These are phyloP conservation scores for Protosalanx chinensis DNA, from an alignment of 2,797 vertebrate genomes.

Conservation along the genomic window DNA sequence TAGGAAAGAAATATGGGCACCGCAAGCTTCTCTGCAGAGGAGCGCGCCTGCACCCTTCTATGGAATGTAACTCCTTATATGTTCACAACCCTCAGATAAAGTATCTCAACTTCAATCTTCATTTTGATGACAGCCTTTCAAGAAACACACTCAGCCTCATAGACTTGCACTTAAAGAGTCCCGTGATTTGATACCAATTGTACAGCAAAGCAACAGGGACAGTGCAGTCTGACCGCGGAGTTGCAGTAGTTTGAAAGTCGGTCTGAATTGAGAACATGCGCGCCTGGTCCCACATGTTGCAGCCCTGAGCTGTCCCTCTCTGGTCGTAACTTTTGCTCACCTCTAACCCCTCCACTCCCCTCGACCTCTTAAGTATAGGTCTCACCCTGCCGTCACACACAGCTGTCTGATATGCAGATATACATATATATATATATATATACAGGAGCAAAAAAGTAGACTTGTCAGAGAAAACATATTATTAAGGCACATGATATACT, in stretches of 20 bases:
- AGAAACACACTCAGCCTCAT: background rate
- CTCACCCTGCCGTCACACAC: conserved; percentile 41
- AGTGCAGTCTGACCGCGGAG: conserved; percentile 4
- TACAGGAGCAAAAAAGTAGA: conserved; percentile 48
- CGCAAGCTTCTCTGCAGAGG: background rate
- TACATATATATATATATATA: too few species aligned
- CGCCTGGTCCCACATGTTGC: background rate
- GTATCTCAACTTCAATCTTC: conserved; percentile 6
- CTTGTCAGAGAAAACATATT: conserved; percentile 31
- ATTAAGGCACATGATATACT: conserved; percentile 41
- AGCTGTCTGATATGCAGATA: conserved; percentile 50
- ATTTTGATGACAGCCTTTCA: conserved; percentile 1
- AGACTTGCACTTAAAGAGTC: background rate
- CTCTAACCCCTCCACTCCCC: conserved; percentile 47
- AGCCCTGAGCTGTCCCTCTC: conserved; percentile 26
- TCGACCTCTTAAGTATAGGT: conserved; percentile 55
- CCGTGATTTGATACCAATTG: background rate
- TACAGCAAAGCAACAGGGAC: background rate
- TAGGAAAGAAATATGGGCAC: background rate
- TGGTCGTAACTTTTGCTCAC: conserved; percentile 3
- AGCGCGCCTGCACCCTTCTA: background rate
- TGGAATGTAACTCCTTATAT: conserved; percentile 8
- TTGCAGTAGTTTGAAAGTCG: background rate
- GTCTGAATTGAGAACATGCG: background rate
- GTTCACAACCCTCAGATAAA: conserved; percentile 2